A percentile compares a stretch with the other conserved stretches of the same genome.
Evolutionary conservation across 2,113 vertebrate genomes (phyloP).

Genomic region (Elanoides forficatus): DNA sequence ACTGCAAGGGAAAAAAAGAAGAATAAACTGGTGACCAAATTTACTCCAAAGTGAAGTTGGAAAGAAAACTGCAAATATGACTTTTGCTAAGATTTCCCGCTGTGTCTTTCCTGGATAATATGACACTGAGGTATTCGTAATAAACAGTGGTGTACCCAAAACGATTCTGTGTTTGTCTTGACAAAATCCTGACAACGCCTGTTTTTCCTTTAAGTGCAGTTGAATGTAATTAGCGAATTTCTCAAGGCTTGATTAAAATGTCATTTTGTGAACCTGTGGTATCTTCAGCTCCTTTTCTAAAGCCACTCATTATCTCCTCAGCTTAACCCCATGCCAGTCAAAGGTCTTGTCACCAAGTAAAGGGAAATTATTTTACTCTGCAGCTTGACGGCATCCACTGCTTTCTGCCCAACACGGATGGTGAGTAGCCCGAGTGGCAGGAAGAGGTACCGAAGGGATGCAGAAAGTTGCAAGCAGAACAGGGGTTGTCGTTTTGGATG

Average conservation of each 20-base stretch:
- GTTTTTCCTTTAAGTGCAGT: conserved; percentile 49
- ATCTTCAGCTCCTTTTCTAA: background rate
- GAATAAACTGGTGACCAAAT: conserved; percentile 55
- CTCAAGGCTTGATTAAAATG: conserved; percentile 63
- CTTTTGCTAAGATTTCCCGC: conserved; percentile 27
- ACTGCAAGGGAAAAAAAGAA: background rate
- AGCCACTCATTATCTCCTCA: background rate
- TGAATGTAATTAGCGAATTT: conserved; percentile 66
- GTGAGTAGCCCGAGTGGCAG: background rate
- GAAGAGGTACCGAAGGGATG: background rate
- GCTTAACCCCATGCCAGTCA: background rate
- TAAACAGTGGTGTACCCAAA: conserved; percentile 20
- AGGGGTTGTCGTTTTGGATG: background rate
- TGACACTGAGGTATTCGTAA: conserved; percentile 6
- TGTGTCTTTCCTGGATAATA: conserved; percentile 35
- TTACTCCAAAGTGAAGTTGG: conserved; percentile 52
- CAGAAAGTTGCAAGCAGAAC: background rate
- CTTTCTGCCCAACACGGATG: background rate
- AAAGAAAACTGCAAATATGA: conserved; percentile 52
- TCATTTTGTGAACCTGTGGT: conserved; percentile 41
- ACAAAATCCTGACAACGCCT: conserved; percentile 15
- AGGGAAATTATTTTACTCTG: background rate
- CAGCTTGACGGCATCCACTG: background rate
- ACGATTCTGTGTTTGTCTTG: conserved; percentile 45
- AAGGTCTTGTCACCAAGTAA: background rate